phyloP scores from a whole-genome alignment of 2,888 invertebrate genomes.

The Microchrysa polita region DNA sequence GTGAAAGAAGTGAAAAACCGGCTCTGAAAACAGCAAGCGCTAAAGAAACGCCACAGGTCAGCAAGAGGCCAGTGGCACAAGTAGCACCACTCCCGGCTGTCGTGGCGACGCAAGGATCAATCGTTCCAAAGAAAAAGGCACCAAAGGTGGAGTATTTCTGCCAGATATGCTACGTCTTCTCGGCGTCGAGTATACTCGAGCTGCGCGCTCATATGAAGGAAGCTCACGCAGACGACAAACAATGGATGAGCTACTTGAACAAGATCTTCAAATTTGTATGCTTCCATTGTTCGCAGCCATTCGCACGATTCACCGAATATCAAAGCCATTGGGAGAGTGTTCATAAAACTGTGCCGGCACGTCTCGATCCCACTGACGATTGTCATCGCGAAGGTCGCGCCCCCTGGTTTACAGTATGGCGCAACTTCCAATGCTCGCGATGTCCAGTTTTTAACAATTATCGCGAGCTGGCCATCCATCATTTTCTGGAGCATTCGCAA shows the following conservation, averaged over 20 bases:
- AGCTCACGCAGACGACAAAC: neutral
- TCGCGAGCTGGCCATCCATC: slow-evolving; percentile 48
- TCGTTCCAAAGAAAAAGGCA: neutral
- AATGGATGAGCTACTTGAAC: neutral
- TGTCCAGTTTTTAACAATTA: slow-evolving; percentile 51
- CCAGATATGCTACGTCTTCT: slow-evolving; percentile 18
- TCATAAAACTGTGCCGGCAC: neutral
- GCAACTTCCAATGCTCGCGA: neutral
- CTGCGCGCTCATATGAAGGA: slow-evolving; percentile 9
- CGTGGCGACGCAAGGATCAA: neutral
- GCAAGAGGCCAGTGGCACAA: neutral
- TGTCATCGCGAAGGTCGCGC: neutral
- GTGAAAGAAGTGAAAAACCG: neutral
- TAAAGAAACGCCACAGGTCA: neutral
- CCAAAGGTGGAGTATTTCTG: neutral
- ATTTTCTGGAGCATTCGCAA: slow-evolving; percentile 54
- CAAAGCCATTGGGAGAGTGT: slow-evolving; percentile 3
- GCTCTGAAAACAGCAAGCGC: neutral
- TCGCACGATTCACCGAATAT: neutral
- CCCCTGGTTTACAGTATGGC: slow-evolving; percentile 10
- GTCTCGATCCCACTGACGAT: too few species aligned
- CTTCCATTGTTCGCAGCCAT: neutral
- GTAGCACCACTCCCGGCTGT: neutral
- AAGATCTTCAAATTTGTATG: slow-evolving; percentile 21
- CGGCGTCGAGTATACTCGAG: neutral